Evolutionary conservation across 1,140 invertebrate genomes (phyloP).

Genomic region (Pteromalus puparum): DNA sequence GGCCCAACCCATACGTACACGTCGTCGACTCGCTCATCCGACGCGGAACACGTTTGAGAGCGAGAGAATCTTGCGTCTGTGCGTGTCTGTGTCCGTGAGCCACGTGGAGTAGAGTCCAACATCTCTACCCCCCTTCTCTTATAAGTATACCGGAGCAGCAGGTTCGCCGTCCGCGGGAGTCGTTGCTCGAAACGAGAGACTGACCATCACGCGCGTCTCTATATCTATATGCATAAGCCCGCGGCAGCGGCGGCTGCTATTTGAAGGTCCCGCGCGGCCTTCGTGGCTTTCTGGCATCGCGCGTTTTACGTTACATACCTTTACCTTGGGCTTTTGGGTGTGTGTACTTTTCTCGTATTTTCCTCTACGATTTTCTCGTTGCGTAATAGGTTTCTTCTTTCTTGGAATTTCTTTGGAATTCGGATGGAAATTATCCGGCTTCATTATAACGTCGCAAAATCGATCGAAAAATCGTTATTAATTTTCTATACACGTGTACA

Average conservation of each 20-base stretch:
- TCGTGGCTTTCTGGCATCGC: neutral
- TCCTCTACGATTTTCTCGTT: neutral
- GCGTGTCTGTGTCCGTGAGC: neutral
- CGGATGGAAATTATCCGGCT: too few species aligned
- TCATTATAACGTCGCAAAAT: too few species aligned
- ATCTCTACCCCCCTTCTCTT: neutral
- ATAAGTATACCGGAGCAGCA: neutral
- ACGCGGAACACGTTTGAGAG: conserved; percentile 9
- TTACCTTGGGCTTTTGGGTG: neutral
- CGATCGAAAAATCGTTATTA: too few species aligned
- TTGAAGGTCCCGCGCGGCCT: conserved; percentile 22
- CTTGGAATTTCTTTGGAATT: too few species aligned
- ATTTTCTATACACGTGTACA: too few species aligned
- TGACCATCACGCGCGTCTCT: neutral
- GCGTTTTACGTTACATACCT: neutral
- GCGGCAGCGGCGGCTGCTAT: neutral
- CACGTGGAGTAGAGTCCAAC: neutral
- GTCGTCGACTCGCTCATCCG: neutral
- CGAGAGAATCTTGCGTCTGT: neutral
- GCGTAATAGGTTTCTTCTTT: neutral
- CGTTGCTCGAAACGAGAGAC: neutral
- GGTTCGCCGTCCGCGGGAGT: conserved; percentile 1
- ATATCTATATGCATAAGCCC: neutral
- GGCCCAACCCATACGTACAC: neutral
- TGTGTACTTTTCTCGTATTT: neutral